Base-by-base conservation (phyloP, 2,797 vertebrate genomes). In the Semaprochilodus insignis region DNA sequence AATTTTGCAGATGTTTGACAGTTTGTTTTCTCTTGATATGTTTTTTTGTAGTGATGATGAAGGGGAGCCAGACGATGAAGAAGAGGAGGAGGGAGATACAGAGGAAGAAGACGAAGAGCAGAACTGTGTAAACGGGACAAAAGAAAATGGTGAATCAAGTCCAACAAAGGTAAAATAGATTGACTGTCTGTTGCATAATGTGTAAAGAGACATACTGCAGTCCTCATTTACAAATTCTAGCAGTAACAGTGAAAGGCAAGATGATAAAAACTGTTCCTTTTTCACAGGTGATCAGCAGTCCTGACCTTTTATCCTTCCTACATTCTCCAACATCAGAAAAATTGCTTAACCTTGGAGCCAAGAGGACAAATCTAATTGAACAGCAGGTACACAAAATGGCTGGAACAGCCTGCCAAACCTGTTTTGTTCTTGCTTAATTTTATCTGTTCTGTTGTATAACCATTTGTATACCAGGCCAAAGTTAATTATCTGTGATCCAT, bases 301-400 rank as follows among this genome's bases (percentile, higher is more conserved):
- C 55, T 80, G 96, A 97, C 1, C 83, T 97, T 77, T 86, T 88
- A 63, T 94, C 95, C 0, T 99, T 99, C 89, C 94, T 99, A 77
- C 92, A 90, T 81, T 96, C 95, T 84, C 98, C 97, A 0, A 95
- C 97, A 0, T 93, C 94, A 13, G 97, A 98, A 85, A 97, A 93
- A 84, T 93, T 99, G 70, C 90, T 97, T 73, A 95, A 95, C 23
- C 92, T 99, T 7, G 96, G 96, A 57, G 94, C 96, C 36, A 96
- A 95, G 90, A 96, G 94, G 54, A 92, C 95, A 0, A 27, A 88
- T 77, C 89, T 96, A 34, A 92, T 97, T 83, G 91, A 94, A 77
- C 95, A 97, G 77, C 95, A 97, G 95, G 98, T 97, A 73, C 36
- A 63, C 34, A 15, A 19, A 31, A 74, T 75, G 19, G 5, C 13